Percentiles rank a stretch among this genome's conserved stretches.
Evolutionary conservation across 1,140 invertebrate species (phyloP).

Genomic region (Pseudobourletiella spinata): DNA sequence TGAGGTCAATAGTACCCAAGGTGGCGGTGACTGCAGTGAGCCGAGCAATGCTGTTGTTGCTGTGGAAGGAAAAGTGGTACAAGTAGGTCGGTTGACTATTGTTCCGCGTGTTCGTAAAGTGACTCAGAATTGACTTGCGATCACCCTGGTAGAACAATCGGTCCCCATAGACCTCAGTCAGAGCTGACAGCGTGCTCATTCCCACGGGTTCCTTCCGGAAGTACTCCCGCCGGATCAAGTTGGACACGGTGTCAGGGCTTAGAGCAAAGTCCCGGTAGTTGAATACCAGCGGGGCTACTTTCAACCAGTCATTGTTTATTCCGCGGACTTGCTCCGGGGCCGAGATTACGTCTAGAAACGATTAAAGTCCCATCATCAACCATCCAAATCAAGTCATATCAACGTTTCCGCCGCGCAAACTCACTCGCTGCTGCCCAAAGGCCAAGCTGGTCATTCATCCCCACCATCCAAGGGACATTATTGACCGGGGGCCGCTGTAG

Average conservation of each 20-base stretch:
- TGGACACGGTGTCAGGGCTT: background rate
- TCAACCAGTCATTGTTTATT: conserved; percentile 13
- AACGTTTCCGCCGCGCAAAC: too few relatives aligned
- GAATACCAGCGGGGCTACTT: conserved; percentile 2
- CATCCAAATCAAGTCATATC: too few relatives aligned
- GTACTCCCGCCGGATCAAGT: background rate
- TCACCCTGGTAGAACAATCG: background rate
- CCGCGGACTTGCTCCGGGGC: background rate
- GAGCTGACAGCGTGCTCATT: background rate
- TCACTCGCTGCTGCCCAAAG: conserved; percentile 23
- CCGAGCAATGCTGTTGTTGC: background rate
- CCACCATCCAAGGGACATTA: conserved; percentile 31
- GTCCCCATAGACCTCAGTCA: background rate
- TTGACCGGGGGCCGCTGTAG: conserved; percentile 4
- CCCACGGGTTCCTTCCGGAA: background rate
- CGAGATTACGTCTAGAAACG: conserved; percentile 3
- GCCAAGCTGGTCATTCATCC: conserved; percentile 23
- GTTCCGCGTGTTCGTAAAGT: background rate
- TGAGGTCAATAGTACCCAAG: too few relatives aligned
- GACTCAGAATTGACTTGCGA: background rate
- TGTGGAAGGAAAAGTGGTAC: background rate
- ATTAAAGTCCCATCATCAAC: too few relatives aligned
- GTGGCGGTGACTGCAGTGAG: too few relatives aligned
- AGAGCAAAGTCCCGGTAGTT: background rate
- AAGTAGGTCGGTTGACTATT: conserved; percentile 1